Conservation (phyloP, 2,888 invertebrate species). For the Idaea dimidiata region DNA sequence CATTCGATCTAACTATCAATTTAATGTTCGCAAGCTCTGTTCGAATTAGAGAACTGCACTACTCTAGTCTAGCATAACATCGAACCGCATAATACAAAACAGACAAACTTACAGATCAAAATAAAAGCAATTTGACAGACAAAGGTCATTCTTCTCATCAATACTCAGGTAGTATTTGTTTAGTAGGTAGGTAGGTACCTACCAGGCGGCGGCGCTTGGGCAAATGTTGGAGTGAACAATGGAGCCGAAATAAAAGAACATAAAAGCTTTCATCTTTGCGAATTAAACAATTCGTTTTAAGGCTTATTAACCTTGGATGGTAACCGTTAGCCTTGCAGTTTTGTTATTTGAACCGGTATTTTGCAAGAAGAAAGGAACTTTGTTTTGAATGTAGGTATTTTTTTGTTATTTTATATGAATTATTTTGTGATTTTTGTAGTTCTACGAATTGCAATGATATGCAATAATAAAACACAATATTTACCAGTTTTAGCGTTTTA, state of each 20-base stretch:
- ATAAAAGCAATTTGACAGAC: background rate
- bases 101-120: background rate
- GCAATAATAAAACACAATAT: no score
- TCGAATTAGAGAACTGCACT: no score
- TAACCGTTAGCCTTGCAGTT: conserved; percentile 24
- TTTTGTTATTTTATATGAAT: no score
- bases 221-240: conserved; percentile 7
- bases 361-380: background rate
- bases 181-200: background rate
- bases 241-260: background rate
- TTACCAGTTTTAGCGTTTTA: no score
- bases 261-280: conserved; percentile 8
- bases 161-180: background rate
- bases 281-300: conserved; percentile 25
- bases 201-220: conserved; percentile 8
- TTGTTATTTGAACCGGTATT: conserved; percentile 18
- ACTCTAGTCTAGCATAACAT: no score
- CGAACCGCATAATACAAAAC: background rate
- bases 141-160: background rate
- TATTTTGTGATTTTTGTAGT: no score
- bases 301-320: conserved; percentile 14
- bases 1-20: no score
- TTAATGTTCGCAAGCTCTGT: no score
- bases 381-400: background rate
- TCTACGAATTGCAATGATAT: no score